Base-by-base conservation (phyloP, 2,888 invertebrate genomes). In the Busseola fusca region DNA sequence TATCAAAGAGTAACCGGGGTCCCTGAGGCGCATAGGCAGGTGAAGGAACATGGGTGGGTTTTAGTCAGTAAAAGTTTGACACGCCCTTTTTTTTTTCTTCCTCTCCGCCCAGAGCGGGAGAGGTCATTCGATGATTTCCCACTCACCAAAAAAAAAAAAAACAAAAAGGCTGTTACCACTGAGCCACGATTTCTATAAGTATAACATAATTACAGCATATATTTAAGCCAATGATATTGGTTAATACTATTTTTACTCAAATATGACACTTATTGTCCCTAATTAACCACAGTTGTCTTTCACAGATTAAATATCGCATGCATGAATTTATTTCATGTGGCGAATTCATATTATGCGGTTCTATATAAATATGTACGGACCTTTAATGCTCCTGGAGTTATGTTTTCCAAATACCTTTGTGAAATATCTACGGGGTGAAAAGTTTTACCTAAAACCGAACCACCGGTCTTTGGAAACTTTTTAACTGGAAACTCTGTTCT, bases 401-500 rank as follows among this genome's bases (percentile, higher is more conserved):
- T 72, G 64, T 77, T 69, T 34, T 57, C 52, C 59, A 60, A 60
- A 75, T 52, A 69, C 71, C 72, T 77, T 72, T 72, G 66, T 71
- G 75, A 75, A 64, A 60, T 70, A 80, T 66, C 34, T 78, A 70
- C 65, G 62, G 62, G 18, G 64, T 72, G 62, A 73, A 83, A 82
- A 80, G 64, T 84, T 82, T 75, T 42, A 80, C 72, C 76, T 76
- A 76, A 81, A 82, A 73, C 72, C 69, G 37, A 78, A 79, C 78
- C 80, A 74, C 79, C 69, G 75, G 74, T 64, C 69, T 76, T 72
- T 77, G 72, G 45, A 76, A 83, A 83, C 69, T 83, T 85, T 81
- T 76, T 79, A 78, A 70, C 74, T 62, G 72, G 72, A 69, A 82
- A 71, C 72, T 75, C 70, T 76, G 84, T 83, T 82, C 76, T 82